Percentiles rank a stretch among this genome's conserved stretches.
Conservation (phyloP, 2,113 vertebrate genomes). For the Siniperca chuatsi region DNA sequence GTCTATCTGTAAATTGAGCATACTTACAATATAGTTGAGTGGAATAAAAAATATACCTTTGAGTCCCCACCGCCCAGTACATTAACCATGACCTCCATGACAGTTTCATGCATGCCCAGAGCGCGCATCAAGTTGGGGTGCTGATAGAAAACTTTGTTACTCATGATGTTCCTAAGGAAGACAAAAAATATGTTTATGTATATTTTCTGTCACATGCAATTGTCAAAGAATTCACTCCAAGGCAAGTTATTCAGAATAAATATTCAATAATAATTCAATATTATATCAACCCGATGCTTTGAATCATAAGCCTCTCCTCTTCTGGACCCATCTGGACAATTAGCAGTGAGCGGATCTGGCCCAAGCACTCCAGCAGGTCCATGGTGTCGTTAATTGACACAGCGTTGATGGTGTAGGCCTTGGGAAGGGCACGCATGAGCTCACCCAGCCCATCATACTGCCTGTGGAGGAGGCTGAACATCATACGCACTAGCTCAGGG, state of each 20-base stretch:
- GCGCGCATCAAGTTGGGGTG: constrained; percentile 96
- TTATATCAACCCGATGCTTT: constrained; percentile 92
- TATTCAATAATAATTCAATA: background rate
- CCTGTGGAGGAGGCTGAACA: constrained; percentile 95
- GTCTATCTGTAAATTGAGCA: background rate
- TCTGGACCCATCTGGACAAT: constrained; percentile 98
- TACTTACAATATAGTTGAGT: background rate
- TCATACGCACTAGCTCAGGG: constrained; percentile 93
- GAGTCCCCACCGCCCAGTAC: constrained; percentile 93
- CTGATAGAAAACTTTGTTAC: constrained; percentile 95
- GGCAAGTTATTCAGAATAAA: background rate
- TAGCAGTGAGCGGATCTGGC: constrained; percentile 95
- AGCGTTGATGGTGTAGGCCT: constrained; percentile 92
- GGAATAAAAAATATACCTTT: constrained; percentile 83
- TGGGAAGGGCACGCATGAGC: constrained; percentile 91
- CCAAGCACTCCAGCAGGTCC: constrained; percentile 92
- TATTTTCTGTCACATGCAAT: background rate
- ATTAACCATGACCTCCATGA: constrained; percentile 98
- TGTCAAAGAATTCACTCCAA: background rate
- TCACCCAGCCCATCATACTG: constrained; percentile 95
- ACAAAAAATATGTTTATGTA: background rate
- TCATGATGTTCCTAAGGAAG: constrained; percentile 92
- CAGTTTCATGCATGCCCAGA: constrained; percentile 94
- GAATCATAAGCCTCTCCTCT: constrained; percentile 97
- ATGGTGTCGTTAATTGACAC: constrained; percentile 92